Conservation (phyloP, 2,888 invertebrate species). For the Brachyopa scutellaris region DNA sequence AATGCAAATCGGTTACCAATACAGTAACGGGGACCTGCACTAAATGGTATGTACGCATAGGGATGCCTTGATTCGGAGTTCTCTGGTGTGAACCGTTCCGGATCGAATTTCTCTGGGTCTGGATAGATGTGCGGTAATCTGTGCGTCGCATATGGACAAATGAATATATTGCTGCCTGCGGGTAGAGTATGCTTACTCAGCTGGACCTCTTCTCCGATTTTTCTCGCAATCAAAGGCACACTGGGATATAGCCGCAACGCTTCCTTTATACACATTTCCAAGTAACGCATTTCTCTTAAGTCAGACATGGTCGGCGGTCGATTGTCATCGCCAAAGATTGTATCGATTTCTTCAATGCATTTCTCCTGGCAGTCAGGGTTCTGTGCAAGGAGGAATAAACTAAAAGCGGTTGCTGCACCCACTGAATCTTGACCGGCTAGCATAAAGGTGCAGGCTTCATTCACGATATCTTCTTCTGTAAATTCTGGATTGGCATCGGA, state of each 20-base stretch:
- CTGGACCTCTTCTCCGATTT: constrained; percentile 80
- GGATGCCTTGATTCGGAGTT: constrained; percentile 83
- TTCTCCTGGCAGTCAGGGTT: constrained; percentile 82
- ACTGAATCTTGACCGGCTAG: constrained; percentile 86
- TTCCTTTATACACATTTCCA: constrained; percentile 88
- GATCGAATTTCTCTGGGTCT: constrained; percentile 84
- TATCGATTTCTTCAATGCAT: constrained; percentile 82
- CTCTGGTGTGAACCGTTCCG: constrained; percentile 84
- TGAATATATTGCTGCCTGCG: constrained; percentile 83
- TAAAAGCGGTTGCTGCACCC: constrained; percentile 84
- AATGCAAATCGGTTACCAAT: constrained; percentile 85
- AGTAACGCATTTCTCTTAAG: constrained; percentile 85
- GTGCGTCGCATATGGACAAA: constrained; percentile 84
- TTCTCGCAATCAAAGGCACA: constrained; percentile 80
- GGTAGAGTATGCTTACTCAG: constrained; percentile 83
- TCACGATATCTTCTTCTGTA: constrained; percentile 84
- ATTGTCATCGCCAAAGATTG: constrained; percentile 81
- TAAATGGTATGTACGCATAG: constrained; percentile 84
- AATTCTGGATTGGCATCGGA: constrained; percentile 83
- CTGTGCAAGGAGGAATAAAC: constrained; percentile 83
- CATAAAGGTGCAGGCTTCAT: constrained; percentile 86
- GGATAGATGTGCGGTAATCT: constrained; percentile 83
- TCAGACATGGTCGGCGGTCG: constrained; percentile 83
- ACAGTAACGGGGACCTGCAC: constrained; percentile 84
- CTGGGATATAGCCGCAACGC: constrained; percentile 83